Base-by-base conservation (phyloP, 2,113 vertebrate species). In the Calypte anna region DNA sequence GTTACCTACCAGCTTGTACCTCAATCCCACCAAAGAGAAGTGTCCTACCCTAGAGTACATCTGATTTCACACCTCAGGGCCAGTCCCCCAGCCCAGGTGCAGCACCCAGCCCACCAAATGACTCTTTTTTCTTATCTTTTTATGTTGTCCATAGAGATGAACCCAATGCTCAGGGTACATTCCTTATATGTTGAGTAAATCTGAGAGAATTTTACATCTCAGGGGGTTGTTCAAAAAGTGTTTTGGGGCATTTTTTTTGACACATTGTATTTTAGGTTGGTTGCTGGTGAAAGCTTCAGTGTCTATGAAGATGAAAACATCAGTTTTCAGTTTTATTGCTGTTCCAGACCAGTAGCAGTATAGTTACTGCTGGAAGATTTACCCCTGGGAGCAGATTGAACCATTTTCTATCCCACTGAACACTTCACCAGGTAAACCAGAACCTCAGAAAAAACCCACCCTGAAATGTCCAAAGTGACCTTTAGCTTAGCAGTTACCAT, bases 11-110 rank as follows among this genome's bases (percentile, higher is more conserved):
- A 74, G 6, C 22, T 76, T 58, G 25, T 40, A 31, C 25, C 23
- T 81, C 50, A 57, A 54, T 31, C 58, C 33, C 19, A 33, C 25
- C 18, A 38, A 38, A 24, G 12, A 69, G 22, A 30, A 21, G 3
- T 33, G 36, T 51, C n/a, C 40, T 54, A 20, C 13, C 10, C 6
- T 30, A 79, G 40, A 36, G 19, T 28, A 33, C 24, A 48, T 73
- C 30, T 84, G 27, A 55, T 92, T 77, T 89, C 33, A 54, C 11
- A 64, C 10, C 3, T 33, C 6, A 7, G 30, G 33, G 7, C 48
- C 7, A 30, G 40, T 44, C 6, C 40, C 17, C 10, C 5, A 30
- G 0, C 4, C 23, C 3, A 1, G 3, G 3, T 25, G 33, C 31
- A 63, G 27, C 48, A 85, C 36, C 30, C 83, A 59, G 27, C 13